Evolutionary conservation across 2,888 invertebrate genomes (phyloP), one percentile per base, ranked within the genome.

Genomic region (Ormyrus rosae): DNA sequence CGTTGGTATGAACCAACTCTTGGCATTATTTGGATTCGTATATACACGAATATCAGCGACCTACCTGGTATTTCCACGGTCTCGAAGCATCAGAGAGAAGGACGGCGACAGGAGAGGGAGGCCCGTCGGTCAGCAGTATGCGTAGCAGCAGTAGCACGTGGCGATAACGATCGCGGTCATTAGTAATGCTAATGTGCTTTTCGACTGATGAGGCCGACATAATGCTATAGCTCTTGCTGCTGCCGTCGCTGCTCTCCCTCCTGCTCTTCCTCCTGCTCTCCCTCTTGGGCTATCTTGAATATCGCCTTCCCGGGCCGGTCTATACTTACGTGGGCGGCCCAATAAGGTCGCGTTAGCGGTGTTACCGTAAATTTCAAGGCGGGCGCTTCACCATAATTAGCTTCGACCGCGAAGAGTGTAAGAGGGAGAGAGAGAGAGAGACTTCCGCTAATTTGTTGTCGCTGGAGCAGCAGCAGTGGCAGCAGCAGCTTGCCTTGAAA

Each of bases 101-200:
- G 48, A 48, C 9, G n/a, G 7, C 13, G 6, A 56, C n/a, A 58
- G 74, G n/a, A 34, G 53, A n/a, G 34, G 51, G 9, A 34, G 58
- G n/a, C 34, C 13, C 10, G 64, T n/a, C 56, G 61, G 19, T 13
- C 10, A 58, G 7, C 11, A 5, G 34, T 65, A 45, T 34, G 13
- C 9, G 69, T n/a, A 70, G 11, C 82, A 55, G 81, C 78, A 83
- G 85, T 84, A 84, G 85, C 87, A 88, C 87, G 86, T 87, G 87
- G 85, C 83, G 86, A 88, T 88, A 89, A 89, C 88, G 89, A 90
- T 86, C 86, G 85, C 76, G 81, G 87, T 88, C 87, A 89, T 90
- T 90, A 90, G 89, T 90, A 89, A 87, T 90, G 89, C 89, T 89
- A 89, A 90, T 90, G 89, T 86, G 87, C 85, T 86, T 88, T 89